These are phyloP conservation scores for Oegoconia quadripuncta DNA, from an alignment of 2,888 invertebrate genomes.

Conservation along the genomic window DNA sequence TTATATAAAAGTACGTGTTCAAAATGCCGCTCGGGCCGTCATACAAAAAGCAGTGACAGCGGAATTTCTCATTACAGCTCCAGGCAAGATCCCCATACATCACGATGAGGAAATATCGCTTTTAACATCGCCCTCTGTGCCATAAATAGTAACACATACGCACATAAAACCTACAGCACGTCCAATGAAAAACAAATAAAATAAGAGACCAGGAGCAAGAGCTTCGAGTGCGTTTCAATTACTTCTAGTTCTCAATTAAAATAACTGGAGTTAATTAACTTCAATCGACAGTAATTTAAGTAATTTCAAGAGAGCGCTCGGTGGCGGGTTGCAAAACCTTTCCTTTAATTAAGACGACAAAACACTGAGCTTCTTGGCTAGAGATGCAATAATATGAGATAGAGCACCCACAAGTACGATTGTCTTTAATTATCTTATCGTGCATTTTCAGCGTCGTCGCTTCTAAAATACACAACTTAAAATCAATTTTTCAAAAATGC, in stretches of 20 bases:
- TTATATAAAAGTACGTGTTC: slow-evolving; percentile 37
- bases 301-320: slow-evolving; percentile 36
- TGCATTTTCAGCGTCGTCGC: slow-evolving; percentile 19
- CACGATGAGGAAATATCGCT: slow-evolving; percentile 72
- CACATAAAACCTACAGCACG: slow-evolving; percentile 26
- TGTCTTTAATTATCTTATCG: slow-evolving; percentile 28
- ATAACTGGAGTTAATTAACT: slow-evolving; percentile 43
- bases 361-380: slow-evolving; percentile 35
- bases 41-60: slow-evolving; percentile 69
- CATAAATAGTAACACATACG: slow-evolving; percentile 57
- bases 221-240: slow-evolving; percentile 22
- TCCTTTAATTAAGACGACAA: slow-evolving; percentile 48
- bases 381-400: slow-evolving; percentile 29
- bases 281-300: slow-evolving; percentile 37
- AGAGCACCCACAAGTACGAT: slow-evolving; percentile 17
- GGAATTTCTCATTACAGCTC: slow-evolving; percentile 74
- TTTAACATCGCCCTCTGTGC: slow-evolving; percentile 57
- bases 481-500: too few species aligned
- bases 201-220: not conserved
- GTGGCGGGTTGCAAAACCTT: slow-evolving; percentile 34
- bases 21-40: slow-evolving; percentile 47
- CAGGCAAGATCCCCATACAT: slow-evolving; percentile 68
- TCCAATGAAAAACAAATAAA: slow-evolving; percentile 8
- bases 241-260: slow-evolving; percentile 36
- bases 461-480: too few species aligned